phyloP scores from a whole-genome alignment of 2,888 invertebrate genomes.

The Terebella lapidaria region DNA sequence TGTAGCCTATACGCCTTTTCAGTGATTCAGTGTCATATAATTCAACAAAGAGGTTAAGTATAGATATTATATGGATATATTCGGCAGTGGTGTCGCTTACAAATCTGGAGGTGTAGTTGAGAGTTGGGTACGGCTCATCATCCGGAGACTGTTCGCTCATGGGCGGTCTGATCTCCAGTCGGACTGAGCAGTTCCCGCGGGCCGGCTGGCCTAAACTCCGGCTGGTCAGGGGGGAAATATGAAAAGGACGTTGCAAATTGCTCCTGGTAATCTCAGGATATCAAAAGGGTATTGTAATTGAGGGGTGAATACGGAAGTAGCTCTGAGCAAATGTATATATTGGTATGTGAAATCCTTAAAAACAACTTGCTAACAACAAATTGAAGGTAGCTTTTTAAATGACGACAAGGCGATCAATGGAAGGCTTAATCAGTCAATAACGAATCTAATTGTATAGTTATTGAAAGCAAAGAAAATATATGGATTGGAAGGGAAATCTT shows the following conservation, averaged over 20 bases:
- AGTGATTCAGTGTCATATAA: no score
- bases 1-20: no score
- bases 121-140: not conserved
- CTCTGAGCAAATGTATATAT: not conserved
- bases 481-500: slow-evolving; percentile 15
- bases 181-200: slow-evolving; percentile 16
- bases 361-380: no score
- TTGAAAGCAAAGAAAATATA: no score
- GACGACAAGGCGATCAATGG: no score
- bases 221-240: slow-evolving; percentile 9
- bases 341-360: no score
- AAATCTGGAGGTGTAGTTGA: not conserved
- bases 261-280: not conserved
- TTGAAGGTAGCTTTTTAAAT: no score
- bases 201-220: slow-evolving; percentile 25
- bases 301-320: not conserved
- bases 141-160: not conserved
- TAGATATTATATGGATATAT: no score
- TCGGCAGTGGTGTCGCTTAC: no score
- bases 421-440: no score
- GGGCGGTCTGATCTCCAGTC: slow-evolving; percentile 21
- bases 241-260: not conserved
- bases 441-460: no score
- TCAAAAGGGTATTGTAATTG: not conserved
- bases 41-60: no score